Base-by-base conservation (phyloP, 2,888 invertebrate species). In the Agriopis aurantiaria region DNA sequence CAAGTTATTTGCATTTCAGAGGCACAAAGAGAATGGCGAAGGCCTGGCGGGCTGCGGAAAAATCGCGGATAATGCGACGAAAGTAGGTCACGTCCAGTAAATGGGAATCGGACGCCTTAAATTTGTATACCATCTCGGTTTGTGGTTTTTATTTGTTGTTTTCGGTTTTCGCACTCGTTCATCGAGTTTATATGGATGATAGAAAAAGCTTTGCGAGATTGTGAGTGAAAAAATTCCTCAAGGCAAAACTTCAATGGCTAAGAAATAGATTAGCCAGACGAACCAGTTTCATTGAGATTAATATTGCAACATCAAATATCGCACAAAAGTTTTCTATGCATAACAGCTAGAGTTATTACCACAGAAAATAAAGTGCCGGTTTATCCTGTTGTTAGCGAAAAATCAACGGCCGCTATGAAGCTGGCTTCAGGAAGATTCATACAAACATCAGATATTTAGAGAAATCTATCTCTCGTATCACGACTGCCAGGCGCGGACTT, bases 1-100 rank as follows among this genome's bases (percentile, higher is more conserved):
- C 70, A 72, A 73, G 61, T 69, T 70, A 72, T 74, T 74, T 72
- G 72, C 74, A 74, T 75, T 72, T 68, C 71, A 71, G 63, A 71
- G 67, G 70, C 75, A 71, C 69, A 72, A 69, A 74, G 72, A 69
- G 71, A 75, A 72, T 68, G 61, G 67, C 66, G 67, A 63, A 65
- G 72, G 68, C 65, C 56, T 61, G 23, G 59, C 17, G 45, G 55
- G 58, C 65, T 60, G 53, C 17, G 58, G 68, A 72, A 72, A 71
- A 74, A 74, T 72, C 61, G 69, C 55, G 68, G 62, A 64, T 69
- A 69, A 69, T 69, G 53, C 67, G 57, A 52, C 17, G 63, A 68
- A 75, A 75, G 23, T 75, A 61, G 75, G 75, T 74, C 75, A 71
- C 66, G 69, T 68, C 73, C 74, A 71, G 68, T 59, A 48, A 63